Evolutionary conservation across 2,797 vertebrate genomes (phyloP).

Genomic region (Pipistrellus nathusii): DNA sequence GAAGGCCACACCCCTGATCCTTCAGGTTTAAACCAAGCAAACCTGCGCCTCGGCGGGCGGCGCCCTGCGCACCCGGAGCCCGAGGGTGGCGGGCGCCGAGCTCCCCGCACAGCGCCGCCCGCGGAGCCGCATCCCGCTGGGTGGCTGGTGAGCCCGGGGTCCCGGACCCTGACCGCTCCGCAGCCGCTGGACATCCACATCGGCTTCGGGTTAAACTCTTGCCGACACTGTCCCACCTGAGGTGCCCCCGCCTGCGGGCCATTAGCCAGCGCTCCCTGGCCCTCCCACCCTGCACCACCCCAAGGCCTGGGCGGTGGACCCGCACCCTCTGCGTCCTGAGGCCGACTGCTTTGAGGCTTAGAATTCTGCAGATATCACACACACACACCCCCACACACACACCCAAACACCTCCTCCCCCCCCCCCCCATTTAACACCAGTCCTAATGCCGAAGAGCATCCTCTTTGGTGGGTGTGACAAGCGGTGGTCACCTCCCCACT

Average conservation of each 20-base stretch:
- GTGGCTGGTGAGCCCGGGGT: neutral
- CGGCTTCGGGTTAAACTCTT: neutral
- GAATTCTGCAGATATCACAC: neutral
- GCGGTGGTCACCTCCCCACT: neutral
- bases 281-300: neutral
- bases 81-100: fast-evolving
- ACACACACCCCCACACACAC: neutral
- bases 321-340: neutral
- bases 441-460: neutral
- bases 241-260: neutral
- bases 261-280: neutral
- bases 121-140: neutral
- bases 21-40: neutral
- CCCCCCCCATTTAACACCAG: neutral
- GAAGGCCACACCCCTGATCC: neutral
- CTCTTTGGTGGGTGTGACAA: neutral
- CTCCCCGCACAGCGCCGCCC: neutral
- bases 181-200: neutral
- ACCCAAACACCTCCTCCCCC: too few species aligned
- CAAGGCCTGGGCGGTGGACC: neutral
- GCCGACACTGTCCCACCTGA: neutral
- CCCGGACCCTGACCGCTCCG: neutral
- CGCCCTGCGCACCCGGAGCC: neutral
- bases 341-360: neutral
- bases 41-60: neutral